Percentiles rank a stretch among this genome's conserved stretches.
These are phyloP conservation scores for Yasuhikotakia modesta DNA, from an alignment of 2,797 vertebrate genomes.

Conservation along the genomic window DNA sequence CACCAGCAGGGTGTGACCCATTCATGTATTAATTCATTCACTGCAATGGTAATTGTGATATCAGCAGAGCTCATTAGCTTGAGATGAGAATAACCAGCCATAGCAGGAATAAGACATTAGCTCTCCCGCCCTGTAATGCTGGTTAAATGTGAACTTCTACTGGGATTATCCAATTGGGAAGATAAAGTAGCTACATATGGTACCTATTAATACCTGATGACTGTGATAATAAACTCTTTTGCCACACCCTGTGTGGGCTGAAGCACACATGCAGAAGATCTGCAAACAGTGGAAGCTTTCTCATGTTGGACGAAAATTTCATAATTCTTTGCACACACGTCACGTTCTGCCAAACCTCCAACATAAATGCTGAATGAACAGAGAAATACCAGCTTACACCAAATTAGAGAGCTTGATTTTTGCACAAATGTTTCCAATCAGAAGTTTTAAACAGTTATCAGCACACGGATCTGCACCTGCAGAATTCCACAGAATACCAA, in stretches of 20 bases:
- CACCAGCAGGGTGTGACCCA: slow-evolving; percentile 26
- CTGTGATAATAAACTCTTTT: background rate
- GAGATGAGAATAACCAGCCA: slow-evolving; percentile 46
- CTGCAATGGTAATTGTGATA: slow-evolving; percentile 41
- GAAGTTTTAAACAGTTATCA: background rate
- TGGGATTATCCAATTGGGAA: background rate
- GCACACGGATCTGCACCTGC: background rate
- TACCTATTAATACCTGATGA: background rate
- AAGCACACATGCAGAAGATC: slow-evolving; percentile 27
- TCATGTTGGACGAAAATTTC: slow-evolving; percentile 44
- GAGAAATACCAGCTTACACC: slow-evolving; percentile 17
- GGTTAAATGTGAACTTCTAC: background rate
- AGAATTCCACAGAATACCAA: background rate
- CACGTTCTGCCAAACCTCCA: slow-evolving; percentile 39
- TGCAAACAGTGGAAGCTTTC: slow-evolving; percentile 29
- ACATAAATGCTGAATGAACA: slow-evolving; percentile 25
- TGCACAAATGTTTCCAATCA: slow-evolving; percentile 11
- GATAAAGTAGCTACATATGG: slow-evolving; percentile 17
- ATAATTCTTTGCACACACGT: slow-evolving; percentile 46
- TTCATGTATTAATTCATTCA: slow-evolving; percentile 42
- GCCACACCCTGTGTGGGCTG: background rate
- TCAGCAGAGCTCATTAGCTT: slow-evolving; percentile 32
- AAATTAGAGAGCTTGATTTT: slow-evolving; percentile 1
- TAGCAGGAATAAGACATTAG: slow-evolving; percentile 42
- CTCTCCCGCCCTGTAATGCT: slow-evolving; percentile 9